These are phyloP conservation scores for Spermophilus dauricus DNA, from an alignment of 2,113 vertebrate species.

Conservation along the genomic window DNA sequence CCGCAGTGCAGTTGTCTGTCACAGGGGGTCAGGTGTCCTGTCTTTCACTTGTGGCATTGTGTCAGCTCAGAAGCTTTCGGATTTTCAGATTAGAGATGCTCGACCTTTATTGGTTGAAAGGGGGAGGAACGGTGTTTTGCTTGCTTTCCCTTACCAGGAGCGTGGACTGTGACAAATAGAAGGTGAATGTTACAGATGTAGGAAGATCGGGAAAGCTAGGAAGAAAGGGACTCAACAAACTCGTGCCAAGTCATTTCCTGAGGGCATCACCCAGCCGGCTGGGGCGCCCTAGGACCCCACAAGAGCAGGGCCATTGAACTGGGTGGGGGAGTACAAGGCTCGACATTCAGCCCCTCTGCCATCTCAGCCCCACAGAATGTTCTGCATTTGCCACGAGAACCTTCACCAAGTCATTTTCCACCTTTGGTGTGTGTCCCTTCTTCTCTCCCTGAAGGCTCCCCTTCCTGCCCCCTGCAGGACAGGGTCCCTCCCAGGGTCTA, in stretches of 20 bases:
- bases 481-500: not conserved
- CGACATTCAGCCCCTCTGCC: not conserved
- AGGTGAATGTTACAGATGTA: not conserved
- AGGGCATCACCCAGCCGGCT: fast-evolving
- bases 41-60: too few species aligned
- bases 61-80: not conserved
- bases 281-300: not conserved
- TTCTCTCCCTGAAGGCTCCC: not conserved
- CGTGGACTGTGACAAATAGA: not conserved
- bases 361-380: not conserved
- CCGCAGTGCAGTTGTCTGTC: not conserved
- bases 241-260: fast-evolving
- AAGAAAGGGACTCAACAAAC: too few species aligned
- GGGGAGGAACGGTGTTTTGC: not conserved
- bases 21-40: not conserved
- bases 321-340: fast-evolving
- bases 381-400: not conserved
- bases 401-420: too few species aligned
- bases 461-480: not conserved
- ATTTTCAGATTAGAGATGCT: not conserved
- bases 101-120: not conserved
- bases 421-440: not conserved
- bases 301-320: fast-evolving
- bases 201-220: not conserved
- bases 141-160: not conserved